A percentile compares a stretch with the other conserved stretches of the same genome.
Conservation (phyloP, 2,797 vertebrate genomes). For the Brachyrhaphis roseni region DNA sequence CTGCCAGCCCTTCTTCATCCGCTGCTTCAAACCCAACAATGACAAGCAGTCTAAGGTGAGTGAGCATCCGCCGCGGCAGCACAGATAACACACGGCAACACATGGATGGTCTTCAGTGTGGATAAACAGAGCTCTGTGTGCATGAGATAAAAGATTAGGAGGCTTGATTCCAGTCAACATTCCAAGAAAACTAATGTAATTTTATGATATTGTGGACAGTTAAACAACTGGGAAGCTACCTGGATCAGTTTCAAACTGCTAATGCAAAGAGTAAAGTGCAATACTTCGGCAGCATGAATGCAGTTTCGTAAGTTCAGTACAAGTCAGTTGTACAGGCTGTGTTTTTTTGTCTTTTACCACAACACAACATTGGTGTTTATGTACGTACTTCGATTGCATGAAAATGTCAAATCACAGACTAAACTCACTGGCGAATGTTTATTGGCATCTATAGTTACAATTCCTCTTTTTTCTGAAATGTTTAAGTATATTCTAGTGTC, state of each 20-base stretch:
- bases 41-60: conserved; percentile 89
- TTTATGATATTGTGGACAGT: conserved; percentile 4
- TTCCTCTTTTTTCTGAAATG: not conserved
- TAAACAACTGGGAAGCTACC: not conserved
- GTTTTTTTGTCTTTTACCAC: not conserved
- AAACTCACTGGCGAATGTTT: not conserved
- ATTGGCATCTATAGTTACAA: not conserved
- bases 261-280: conserved; percentile 6
- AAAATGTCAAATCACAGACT: not conserved
- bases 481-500: not conserved
- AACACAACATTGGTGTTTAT: not conserved
- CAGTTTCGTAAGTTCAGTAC: not conserved
- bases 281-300: too few species aligned
- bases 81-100: not conserved
- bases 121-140: not conserved
- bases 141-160: not conserved
- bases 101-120: not conserved
- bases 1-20: conserved; percentile 94
- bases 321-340: not conserved
- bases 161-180: not conserved
- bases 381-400: not conserved
- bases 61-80: not conserved
- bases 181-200: not conserved
- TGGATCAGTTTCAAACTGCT: not conserved
- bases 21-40: conserved; percentile 96